phyloP scores from a whole-genome alignment of 2,888 invertebrate species.

The Rotaria magnacalcarata region DNA sequence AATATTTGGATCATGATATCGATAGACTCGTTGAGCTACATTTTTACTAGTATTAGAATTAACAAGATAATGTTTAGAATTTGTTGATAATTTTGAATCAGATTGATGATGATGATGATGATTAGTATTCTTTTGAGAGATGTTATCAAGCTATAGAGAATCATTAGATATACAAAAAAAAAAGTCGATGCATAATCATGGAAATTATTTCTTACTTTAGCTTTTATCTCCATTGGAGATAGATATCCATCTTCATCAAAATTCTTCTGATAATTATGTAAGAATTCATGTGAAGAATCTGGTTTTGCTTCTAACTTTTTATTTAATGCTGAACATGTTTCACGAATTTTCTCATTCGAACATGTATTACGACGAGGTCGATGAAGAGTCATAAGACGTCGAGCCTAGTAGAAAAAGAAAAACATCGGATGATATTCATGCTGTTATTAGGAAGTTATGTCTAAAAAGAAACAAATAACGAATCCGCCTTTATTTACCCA shows the following conservation, averaged over 20 bases:
- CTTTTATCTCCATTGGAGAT: slow-evolving; percentile 22
- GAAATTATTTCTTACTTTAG: not conserved
- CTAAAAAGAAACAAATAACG: not conserved
- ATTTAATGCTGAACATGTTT: not conserved
- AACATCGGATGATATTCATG: not conserved
- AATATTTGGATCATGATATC: slow-evolving; percentile 27
- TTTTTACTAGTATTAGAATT: not conserved
- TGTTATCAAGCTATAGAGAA: not conserved
- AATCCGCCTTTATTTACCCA: not conserved
- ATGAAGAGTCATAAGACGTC: slow-evolving; percentile 11
- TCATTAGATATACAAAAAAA: not conserved
- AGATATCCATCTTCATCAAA: slow-evolving; percentile 36
- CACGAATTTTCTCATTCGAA: not conserved
- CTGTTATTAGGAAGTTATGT: not conserved
- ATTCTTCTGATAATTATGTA: slow-evolving; percentile 2
- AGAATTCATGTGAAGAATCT: not conserved
- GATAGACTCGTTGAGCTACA: slow-evolving; percentile 18
- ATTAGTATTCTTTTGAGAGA: not conserved
- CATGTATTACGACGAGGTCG: not conserved
- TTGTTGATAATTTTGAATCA: not conserved
- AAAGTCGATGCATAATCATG: not conserved
- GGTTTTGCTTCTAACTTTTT: not conserved
- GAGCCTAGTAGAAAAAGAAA: not conserved
- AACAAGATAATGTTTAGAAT: not conserved
- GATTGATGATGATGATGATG: not conserved